These are phyloP conservation scores for Muscicapa striata DNA, from an alignment of 2,797 vertebrate genomes.

Conservation along the genomic window DNA sequence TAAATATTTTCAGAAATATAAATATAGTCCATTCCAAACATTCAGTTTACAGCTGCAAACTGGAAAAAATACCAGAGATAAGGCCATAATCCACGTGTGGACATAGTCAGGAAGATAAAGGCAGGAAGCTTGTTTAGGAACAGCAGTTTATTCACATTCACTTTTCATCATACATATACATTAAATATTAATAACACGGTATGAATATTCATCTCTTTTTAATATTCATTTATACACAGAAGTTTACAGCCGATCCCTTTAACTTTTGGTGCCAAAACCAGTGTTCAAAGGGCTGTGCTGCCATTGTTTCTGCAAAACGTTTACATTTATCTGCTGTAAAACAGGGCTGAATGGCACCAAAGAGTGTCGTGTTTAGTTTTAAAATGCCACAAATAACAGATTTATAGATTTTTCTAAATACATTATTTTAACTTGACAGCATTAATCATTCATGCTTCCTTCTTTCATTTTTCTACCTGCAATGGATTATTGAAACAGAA, in stretches of 20 bases:
- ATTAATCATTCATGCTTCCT: slow-evolving; percentile 98
- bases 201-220: slow-evolving; percentile 49
- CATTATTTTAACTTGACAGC: slow-evolving; percentile 99
- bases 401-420: slow-evolving; percentile 97
- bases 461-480: slow-evolving; percentile 88
- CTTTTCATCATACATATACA: background rate
- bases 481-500: slow-evolving; percentile 99
- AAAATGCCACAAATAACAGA: slow-evolving; percentile 99
- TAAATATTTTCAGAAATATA: background rate
- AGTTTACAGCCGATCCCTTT: background rate
- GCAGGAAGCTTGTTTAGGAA: background rate
- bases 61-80: background rate
- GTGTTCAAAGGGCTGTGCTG: slow-evolving; percentile 26
- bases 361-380: slow-evolving; percentile 83
- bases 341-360: slow-evolving; percentile 74
- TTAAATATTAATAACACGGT: background rate
- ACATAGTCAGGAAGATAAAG: background rate
- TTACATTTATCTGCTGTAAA: slow-evolving; percentile 76
- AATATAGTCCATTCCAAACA: background rate
- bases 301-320: slow-evolving; percentile 33
- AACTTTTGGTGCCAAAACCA: slow-evolving; percentile 33
- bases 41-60: background rate
- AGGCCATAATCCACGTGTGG: background rate
- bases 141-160: slow-evolving; percentile 3
- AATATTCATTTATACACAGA: slow-evolving; percentile 36